Base-by-base conservation (phyloP, 2,888 invertebrate species). In the Metalampra italica region DNA sequence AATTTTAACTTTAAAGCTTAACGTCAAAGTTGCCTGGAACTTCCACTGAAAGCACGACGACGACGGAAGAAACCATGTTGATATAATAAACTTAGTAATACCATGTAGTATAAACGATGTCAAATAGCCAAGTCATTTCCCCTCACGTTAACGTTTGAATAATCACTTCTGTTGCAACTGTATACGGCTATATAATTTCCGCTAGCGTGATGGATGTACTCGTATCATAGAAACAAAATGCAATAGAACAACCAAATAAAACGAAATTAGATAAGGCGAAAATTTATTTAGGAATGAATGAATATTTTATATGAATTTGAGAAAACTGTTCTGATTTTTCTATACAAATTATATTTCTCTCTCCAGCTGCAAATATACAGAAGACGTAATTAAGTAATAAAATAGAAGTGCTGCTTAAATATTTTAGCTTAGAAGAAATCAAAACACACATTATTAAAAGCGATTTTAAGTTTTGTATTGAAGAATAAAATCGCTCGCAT, bases 121-220 rank as follows among this genome's bases (percentile, higher is more conserved):
- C 43, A 29, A 50, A 47, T 15, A 45, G 45, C 9, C 11, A 37
- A 47, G 46, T 52, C 52, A 47, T 52, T 53, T 49, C 48, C 50
- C 46, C 30, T 9, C 44, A 39, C 45, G 32, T 37, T 40, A 51
- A 50, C 49, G 40, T 57, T 54, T 50, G 41, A 46, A 51, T 57
- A 55, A 55, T 55, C 54, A 54, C 50, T 54, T 50, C 22, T 50
- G 47, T 50, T 46, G 44, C 50, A 43, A 49, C 52, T 43, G 46
- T 45, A 43, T 51, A 41, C 41, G 45, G 40, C 41, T 43, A 29
- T 36, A n/a, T 55, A 53, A 58, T 55, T 58, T 53, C 48, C 47
- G 52, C 44, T 36, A 30, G 29, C 40, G 36, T 53, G 47, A 54
- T 47, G 32, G 52, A 45, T 45, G 45, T 48, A n/a, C n/a, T n/a